phyloP scores from a whole-genome alignment of 1,140 invertebrate genomes.

The Neocloeon triangulifer region DNA sequence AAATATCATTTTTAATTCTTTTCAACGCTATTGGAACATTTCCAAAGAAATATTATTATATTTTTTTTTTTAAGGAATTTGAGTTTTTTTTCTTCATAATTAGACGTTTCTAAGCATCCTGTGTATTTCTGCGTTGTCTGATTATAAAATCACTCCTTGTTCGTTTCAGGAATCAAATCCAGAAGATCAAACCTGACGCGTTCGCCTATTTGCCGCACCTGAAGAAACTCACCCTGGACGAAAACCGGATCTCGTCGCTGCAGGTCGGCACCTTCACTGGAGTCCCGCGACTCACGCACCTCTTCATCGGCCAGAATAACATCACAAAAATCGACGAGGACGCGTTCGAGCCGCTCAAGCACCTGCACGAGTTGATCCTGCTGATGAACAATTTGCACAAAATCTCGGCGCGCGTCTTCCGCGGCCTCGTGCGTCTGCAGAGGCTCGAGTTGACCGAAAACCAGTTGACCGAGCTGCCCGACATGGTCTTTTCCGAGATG shows the following conservation, averaged over 20 bases:
- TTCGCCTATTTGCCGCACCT: constrained; percentile 42
- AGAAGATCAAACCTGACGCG: constrained; percentile 31
- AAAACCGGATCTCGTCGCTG: constrained; percentile 45
- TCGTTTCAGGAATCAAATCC: constrained; percentile 40
- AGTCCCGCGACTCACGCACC: no score
- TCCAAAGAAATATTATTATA: no score
- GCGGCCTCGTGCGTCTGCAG: constrained; percentile 36
- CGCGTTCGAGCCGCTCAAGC: no score
- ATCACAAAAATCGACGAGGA: no score
- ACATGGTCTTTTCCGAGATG: constrained; percentile 42
- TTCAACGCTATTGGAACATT: no score
- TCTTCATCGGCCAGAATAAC: no score
- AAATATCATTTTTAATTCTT: no score
- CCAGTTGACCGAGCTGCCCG: constrained; percentile 41
- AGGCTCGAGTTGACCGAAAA: constrained; percentile 41
- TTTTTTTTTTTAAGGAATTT: no score
- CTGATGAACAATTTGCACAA: constrained; percentile 6
- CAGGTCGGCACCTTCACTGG: no score
- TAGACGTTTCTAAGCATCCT: neutral
- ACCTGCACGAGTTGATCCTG: no score
- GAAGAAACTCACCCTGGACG: constrained; percentile 36
- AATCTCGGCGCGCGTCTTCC: constrained; percentile 30
- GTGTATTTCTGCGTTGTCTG: neutral
- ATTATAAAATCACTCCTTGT: constrained; percentile 23
- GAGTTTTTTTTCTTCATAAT: neutral